Conservation (phyloP, 2,888 invertebrate species). For the Parnassius orleans region DNA sequence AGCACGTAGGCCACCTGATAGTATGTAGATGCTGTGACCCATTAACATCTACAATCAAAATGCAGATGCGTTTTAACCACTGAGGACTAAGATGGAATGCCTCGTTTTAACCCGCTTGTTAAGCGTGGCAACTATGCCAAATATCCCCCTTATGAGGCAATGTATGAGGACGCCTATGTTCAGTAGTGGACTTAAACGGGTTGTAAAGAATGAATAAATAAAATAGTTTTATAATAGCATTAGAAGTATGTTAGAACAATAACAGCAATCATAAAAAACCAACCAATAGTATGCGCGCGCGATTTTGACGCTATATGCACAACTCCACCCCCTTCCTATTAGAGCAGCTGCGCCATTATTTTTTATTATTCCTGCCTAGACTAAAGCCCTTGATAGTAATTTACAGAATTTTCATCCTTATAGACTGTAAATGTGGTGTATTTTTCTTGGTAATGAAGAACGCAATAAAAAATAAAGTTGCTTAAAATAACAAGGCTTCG, state of each 20-base stretch:
- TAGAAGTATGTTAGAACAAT: slow-evolving; percentile 14
- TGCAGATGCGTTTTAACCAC: too few relatives aligned
- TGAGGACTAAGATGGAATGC: too few relatives aligned
- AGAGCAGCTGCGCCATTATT: slow-evolving; percentile 21
- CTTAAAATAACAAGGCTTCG: too few relatives aligned
- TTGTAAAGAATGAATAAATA: too few relatives aligned
- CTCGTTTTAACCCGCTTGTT: neutral
- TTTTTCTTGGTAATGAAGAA: neutral
- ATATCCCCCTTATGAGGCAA: too few relatives aligned
- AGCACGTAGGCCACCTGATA: too few relatives aligned
- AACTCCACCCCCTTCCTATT: slow-evolving; percentile 20
- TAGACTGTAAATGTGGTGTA: neutral
- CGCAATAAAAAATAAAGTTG: too few relatives aligned
- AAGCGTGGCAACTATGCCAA: too few relatives aligned
- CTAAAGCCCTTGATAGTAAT: slow-evolving; percentile 15
- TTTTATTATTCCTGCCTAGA: slow-evolving; percentile 19
- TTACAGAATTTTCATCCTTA: slow-evolving; percentile 12
- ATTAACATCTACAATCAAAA: too few relatives aligned
- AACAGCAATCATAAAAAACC: neutral
- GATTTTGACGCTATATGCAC: slow-evolving; percentile 11
- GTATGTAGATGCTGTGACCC: too few relatives aligned
- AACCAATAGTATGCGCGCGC: slow-evolving; percentile 22
- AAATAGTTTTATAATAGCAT: neutral
- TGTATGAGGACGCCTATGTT: too few relatives aligned
- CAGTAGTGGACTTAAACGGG: too few relatives aligned